A percentile compares a stretch with the other conserved stretches of the same genome.
phyloP scores from a whole-genome alignment of 2,888 invertebrate species.

The Anthrax anthrax region DNA sequence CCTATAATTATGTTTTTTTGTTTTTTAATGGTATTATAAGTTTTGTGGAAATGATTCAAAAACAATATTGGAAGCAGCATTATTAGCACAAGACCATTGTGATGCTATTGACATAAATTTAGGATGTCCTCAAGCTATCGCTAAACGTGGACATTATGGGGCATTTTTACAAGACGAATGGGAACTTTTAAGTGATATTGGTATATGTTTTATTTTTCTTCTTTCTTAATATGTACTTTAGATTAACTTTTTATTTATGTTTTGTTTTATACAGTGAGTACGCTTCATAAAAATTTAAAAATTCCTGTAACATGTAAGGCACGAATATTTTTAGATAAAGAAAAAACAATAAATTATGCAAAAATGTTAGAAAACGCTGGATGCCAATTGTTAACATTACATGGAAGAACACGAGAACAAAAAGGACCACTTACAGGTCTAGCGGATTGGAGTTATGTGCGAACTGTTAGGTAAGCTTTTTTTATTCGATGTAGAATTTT shows the following conservation, averaged over 20 bases:
- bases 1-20: background rate
- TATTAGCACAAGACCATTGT: slow-evolving; percentile 72
- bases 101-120: slow-evolving; percentile 95
- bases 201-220: slow-evolving; percentile 34
- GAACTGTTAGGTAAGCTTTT: slow-evolving; percentile 59
- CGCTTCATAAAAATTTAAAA: slow-evolving; percentile 51
- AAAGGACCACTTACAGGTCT: slow-evolving; percentile 91
- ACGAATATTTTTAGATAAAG: slow-evolving; percentile 71
- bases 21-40: slow-evolving; percentile 34
- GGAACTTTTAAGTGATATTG: slow-evolving; percentile 68
- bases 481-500: background rate
- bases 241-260: no score
- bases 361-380: slow-evolving; percentile 90
- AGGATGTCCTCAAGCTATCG: slow-evolving; percentile 97
- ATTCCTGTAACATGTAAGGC: slow-evolving; percentile 97
- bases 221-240: background rate
- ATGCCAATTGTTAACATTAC: slow-evolving; percentile 81
- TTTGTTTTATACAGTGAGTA: slow-evolving; percentile 55
- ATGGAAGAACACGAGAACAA: slow-evolving; percentile 89
- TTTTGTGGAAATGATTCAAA: slow-evolving; percentile 96
- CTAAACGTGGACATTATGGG: slow-evolving; percentile 90
- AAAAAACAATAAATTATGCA: slow-evolving; percentile 82
- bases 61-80: slow-evolving; percentile 70
- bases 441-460: slow-evolving; percentile 88
- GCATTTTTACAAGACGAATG: slow-evolving; percentile 94